Percentiles rank a stretch among this genome's conserved stretches.
phyloP scores from a whole-genome alignment of 2,888 invertebrate genomes.

The Ceriagrion tenellum region DNA sequence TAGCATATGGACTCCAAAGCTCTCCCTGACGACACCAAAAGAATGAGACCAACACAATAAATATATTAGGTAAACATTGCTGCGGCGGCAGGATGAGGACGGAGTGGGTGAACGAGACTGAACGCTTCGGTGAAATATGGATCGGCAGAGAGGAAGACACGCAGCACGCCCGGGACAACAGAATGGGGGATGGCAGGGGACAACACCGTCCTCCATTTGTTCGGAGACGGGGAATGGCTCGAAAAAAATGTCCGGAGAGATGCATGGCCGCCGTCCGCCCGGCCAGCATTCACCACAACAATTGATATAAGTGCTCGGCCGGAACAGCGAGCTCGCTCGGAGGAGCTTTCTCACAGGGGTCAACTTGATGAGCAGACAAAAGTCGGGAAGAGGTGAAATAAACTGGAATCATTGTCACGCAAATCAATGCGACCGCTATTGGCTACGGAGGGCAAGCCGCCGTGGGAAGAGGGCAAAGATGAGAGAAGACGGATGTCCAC shows the following conservation, averaged over 20 bases:
- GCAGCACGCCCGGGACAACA: no score
- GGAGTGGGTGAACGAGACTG: neutral
- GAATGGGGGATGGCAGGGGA: neutral
- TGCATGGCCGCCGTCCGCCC: neutral
- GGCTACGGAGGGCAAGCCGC: neutral
- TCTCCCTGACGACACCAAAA: neutral
- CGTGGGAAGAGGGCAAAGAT: conserved; percentile 8
- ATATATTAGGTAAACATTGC: neutral
- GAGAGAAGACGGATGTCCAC: neutral
- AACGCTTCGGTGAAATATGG: neutral
- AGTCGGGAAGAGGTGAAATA: neutral
- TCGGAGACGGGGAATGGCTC: neutral
- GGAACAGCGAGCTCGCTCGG: neutral
- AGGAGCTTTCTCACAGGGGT: neutral
- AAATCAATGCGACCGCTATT: neutral
- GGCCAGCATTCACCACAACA: neutral
- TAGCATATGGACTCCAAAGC: neutral
- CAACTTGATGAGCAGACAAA: neutral
- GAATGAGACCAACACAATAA: neutral
- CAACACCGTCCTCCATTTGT: neutral
- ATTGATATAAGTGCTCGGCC: neutral
- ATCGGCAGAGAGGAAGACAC: neutral
- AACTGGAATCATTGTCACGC: conserved; percentile 18
- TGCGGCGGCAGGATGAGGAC: neutral
- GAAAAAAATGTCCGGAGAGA: neutral